Conservation (phyloP, 2,113 vertebrate species). For the Cyprinodon tularosa region DNA sequence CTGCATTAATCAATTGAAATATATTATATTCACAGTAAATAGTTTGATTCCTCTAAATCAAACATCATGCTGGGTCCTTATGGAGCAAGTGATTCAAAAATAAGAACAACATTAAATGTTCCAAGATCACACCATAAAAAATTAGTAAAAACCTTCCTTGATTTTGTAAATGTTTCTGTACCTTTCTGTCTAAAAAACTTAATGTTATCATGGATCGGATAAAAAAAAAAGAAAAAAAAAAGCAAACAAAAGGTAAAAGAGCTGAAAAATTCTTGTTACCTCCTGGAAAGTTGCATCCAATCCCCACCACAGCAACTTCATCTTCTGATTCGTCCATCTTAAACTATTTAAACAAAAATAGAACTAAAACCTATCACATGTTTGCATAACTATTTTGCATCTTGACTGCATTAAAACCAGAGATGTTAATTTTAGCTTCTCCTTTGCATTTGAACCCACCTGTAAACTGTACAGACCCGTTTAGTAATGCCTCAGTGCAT, state of each 20-base stretch:
- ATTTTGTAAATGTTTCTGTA: not conserved
- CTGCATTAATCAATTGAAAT: no score
- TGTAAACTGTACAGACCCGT: constrained; percentile 14
- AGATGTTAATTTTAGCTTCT: not conserved
- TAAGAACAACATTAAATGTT: no score
- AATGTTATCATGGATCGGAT: not conserved
- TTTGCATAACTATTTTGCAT: not conserved
- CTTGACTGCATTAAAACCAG: not conserved
- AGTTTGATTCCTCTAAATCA: no score
- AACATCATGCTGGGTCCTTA: no score
- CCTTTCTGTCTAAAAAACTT: not conserved
- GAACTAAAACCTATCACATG: constrained; percentile 17
- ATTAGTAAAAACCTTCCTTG: not conserved
- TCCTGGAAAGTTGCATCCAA: constrained; percentile 81
- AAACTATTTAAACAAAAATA: constrained; percentile 5
- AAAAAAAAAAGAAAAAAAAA: not conserved
- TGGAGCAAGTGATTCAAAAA: no score
- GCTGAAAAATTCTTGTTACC: constrained; percentile 47
- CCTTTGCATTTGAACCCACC: not conserved
- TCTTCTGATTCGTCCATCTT: constrained; percentile 63
- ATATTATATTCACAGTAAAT: no score
- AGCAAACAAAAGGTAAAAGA: not conserved
- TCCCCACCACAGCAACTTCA: constrained; percentile 77
- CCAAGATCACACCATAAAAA: no score
- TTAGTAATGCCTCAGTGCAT: constrained; percentile 20